Evolutionary conservation across 2,113 vertebrate genomes (phyloP).

Genomic region (Podilymbus podiceps): DNA sequence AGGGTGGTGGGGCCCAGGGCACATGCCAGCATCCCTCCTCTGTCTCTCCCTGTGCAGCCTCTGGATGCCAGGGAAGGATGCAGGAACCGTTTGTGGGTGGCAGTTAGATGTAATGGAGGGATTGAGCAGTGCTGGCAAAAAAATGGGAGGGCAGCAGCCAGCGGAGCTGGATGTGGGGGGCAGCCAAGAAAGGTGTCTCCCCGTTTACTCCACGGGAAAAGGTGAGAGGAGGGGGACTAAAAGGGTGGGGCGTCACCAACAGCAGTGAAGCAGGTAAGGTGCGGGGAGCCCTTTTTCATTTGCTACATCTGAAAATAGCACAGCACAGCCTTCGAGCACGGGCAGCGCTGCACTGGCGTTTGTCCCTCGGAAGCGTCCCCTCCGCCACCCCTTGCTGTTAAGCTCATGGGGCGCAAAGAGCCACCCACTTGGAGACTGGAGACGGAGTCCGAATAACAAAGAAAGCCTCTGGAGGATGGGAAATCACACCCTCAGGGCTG

Average conservation of each 20-base stretch:
- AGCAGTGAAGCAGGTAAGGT: neutral
- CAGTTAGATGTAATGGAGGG: neutral
- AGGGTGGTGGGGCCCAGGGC: neutral
- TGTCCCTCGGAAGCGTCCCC: neutral
- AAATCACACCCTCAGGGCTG: neutral
- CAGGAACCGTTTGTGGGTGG: neutral
- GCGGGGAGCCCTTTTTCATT: neutral
- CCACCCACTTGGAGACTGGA: neutral
- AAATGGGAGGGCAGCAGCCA: neutral
- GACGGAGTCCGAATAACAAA: neutral
- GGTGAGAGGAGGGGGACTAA: neutral
- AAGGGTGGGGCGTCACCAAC: neutral
- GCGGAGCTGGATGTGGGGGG: neutral
- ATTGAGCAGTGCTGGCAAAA: neutral
- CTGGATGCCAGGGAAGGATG: neutral
- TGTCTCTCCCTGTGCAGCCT: neutral
- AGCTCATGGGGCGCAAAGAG: neutral
- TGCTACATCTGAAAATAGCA: neutral
- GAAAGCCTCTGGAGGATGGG: neutral
- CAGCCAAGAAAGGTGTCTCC: neutral
- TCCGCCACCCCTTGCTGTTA: neutral
- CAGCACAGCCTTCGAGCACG: neutral
- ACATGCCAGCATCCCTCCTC: neutral
- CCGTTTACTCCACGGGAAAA: rapidly evolving
- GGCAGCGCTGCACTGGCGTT: neutral